phyloP scores from a whole-genome alignment of 1,140 invertebrate species.

The Philotrypesis tridentata region DNA sequence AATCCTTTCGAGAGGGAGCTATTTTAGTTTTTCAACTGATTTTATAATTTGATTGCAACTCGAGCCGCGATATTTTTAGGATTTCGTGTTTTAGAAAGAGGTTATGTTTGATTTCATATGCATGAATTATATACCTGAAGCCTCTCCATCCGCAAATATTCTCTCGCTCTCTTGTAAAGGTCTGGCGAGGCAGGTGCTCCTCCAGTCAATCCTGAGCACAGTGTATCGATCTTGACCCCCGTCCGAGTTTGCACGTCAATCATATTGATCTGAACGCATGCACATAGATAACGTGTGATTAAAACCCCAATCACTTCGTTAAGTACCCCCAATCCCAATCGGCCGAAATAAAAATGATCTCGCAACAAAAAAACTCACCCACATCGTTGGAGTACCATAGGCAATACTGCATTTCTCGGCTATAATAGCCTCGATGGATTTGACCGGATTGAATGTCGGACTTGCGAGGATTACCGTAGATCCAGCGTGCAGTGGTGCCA shows the following conservation, averaged over 20 bases:
- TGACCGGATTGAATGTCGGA: slow-evolving; percentile 80
- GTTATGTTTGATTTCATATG: too few species aligned
- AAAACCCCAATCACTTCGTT: too few species aligned
- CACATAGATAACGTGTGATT: background rate
- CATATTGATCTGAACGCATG: slow-evolving; percentile 62
- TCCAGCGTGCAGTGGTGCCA: slow-evolving; percentile 78
- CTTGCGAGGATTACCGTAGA: slow-evolving; percentile 82
- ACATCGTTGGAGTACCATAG: slow-evolving; percentile 98
- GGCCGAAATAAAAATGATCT: too few species aligned
- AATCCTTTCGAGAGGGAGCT: too few species aligned
- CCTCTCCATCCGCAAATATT: slow-evolving; percentile 70
- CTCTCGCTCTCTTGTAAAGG: slow-evolving; percentile 79
- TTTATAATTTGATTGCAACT: too few species aligned
- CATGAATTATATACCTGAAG: slow-evolving; percentile 74
- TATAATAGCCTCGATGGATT: slow-evolving; percentile 79
- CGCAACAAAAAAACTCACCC: slow-evolving; percentile 86
- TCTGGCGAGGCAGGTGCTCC: slow-evolving; percentile 85
- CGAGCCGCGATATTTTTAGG: too few species aligned
- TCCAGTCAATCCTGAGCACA: slow-evolving; percentile 80
- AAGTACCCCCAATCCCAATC: too few species aligned
- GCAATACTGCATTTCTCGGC: slow-evolving; percentile 85
- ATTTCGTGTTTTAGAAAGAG: too few species aligned
- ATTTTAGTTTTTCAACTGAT: too few species aligned
- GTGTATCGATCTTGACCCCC: slow-evolving; percentile 69
- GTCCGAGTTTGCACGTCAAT: slow-evolving; percentile 69